Evolutionary conservation across 2,888 invertebrate species (phyloP).

Genomic region (Calephelis perditalis): DNA sequence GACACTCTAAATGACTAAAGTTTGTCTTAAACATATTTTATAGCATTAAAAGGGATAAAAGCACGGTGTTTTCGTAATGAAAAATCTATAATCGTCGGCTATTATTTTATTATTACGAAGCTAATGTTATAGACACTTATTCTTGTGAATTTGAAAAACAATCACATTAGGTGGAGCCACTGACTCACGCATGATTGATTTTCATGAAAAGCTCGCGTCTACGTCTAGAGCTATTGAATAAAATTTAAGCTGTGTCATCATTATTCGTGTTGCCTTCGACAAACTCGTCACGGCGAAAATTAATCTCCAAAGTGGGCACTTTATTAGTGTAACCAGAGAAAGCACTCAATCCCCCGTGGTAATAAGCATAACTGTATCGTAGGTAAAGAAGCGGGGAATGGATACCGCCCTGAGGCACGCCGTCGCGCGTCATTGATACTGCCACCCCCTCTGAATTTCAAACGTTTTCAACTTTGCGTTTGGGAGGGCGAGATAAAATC

Average conservation of each 20-base stretch:
- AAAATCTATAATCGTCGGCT: no score
- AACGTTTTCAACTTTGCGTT: constrained; percentile 5
- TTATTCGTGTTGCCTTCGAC: constrained; percentile 1
- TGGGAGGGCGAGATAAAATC: constrained; percentile 7
- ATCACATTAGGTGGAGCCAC: neutral
- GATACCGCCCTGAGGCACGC: neutral
- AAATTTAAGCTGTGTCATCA: constrained; percentile 5
- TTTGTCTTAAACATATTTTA: no score
- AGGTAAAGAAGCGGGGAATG: constrained; percentile 14
- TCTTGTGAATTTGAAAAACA: neutral
- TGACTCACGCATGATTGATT: constrained; percentile 7
- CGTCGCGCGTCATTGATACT: constrained; percentile 8
- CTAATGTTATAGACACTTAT: no score
- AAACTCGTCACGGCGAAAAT: constrained; percentile 3
- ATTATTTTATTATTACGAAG: no score
- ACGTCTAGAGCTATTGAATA: neutral
- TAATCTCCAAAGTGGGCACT: constrained; percentile 11
- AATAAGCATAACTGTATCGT: constrained; percentile 23
- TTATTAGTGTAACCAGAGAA: constrained; percentile 25
- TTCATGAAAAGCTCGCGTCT: neutral
- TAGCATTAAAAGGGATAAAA: no score
- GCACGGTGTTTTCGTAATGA: no score
- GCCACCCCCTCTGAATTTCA: constrained; percentile 8
- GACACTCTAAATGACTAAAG: no score
- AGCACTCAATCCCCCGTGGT: constrained; percentile 25